Conservation (phyloP, 2,888 invertebrate species). For the Chrysolina americana region DNA sequence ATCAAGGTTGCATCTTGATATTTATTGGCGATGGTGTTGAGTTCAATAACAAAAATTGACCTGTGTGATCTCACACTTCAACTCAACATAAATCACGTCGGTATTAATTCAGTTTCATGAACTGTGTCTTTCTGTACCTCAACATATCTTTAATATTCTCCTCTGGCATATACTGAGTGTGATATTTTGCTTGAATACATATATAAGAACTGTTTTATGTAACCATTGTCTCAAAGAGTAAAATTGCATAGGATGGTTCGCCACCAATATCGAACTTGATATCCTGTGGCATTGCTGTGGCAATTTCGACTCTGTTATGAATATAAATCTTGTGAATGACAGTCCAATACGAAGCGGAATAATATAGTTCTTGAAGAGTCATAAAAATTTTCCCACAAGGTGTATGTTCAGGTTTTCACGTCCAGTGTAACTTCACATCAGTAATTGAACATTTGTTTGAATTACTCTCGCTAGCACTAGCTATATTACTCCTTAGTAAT, state of each 20-base stretch:
- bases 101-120: neutral
- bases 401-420: too few species aligned
- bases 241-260: too few species aligned
- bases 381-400: neutral
- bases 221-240: neutral
- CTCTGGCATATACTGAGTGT: neutral
- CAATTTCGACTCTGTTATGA: conserved; percentile 1
- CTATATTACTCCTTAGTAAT: too few species aligned
- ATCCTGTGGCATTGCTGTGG: neutral
- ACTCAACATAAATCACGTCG: neutral
- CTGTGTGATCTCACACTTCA: neutral
- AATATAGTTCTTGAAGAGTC: neutral
- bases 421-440: neutral
- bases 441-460: neutral
- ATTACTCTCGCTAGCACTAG: neutral
- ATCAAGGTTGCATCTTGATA: neutral
- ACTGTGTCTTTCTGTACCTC: neutral
- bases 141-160: neutral
- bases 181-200: neutral
- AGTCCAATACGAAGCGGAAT: neutral
- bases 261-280: neutral
- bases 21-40: neutral
- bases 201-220: too few species aligned
- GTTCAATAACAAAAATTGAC: neutral
- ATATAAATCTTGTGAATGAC: conserved; percentile 13